Base-by-base conservation (phyloP, 2,113 vertebrate species). In the Epinephelus cyanopodus region DNA sequence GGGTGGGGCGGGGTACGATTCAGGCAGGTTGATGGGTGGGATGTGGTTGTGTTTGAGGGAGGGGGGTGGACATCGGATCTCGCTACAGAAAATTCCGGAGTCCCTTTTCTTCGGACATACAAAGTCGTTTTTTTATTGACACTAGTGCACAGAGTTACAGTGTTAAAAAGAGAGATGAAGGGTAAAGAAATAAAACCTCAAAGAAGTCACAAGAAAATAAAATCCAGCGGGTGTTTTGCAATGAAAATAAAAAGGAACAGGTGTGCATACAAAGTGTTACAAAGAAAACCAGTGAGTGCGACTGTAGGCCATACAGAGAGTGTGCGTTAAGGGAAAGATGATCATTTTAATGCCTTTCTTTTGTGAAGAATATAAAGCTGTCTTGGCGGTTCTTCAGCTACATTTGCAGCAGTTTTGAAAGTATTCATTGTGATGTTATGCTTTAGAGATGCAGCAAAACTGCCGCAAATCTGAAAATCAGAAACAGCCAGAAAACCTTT, bases 61-160 rank as follows among this genome's bases (percentile, higher is more conserved):
- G 29, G 29, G 29, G 18, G 58, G 63, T 11, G 64, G 53, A 79
- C n/a, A 39, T 56, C 12, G 19, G 18, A 57, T 54, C 19, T 7
- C 10, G 64, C 79, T 90, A 87, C 95, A 96, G 95, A 95, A 82
- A 96, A 96, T 93, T 91, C 93, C 90, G 90, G 93, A 96, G 94
- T 90, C 92, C 95, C 92, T 90, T 96, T 96, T 94, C 94, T 96
- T 95, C 27, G 13, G 82, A 89, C 87, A 74, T 74, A 89, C 95
- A 93, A 94, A 93, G 94, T 95, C 88, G 91, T 96, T 96, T 86
- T 96, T 92, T 97, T 97, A 98, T 98, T 98, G 95, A 98, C 95
- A 95, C 96, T 95, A 96, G 95, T 95, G 96, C 92, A 97, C 92
- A 97, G 92, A 94, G 90, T 89, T 96, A 97, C 96, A 97, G 94